Evolutionary conservation across 2,797 vertebrate genomes (phyloP), one percentile per base, ranked within the genome.

Genomic region (Mareca strepera): DNA sequence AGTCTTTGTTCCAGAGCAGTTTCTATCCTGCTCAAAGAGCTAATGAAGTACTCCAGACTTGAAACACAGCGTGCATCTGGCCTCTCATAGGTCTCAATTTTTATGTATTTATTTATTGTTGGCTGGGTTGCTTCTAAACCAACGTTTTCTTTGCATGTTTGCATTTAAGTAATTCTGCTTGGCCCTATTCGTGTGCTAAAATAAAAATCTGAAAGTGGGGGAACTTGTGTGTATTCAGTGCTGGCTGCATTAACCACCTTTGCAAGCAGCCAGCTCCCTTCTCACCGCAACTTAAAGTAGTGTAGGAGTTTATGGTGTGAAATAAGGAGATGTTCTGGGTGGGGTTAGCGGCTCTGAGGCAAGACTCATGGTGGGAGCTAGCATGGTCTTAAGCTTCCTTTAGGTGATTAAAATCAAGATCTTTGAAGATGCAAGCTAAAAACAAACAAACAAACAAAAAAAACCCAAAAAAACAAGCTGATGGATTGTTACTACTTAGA

Each of bases 281-380:
- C 13, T 82, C 5, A 3, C 33, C 1, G 2, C 37, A 58, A 29
- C 15, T 46, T n/a, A 26, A 1, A 22, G 28, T 25, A 26, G 2
- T 33, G 37, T 37, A 37, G 9, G 28, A 43, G 25, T 50, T 46
- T 37, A 3, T 26, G 26, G 7, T 46, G 52, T 46, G 46, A 55
- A 41, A 14, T 69, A 31, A 50, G 53, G 35, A 53, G n/a, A 20
- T 46, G 35, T 41, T 46, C 48, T 69, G 73, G 7, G 12, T 59
- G 43, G 35, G 43, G 25, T n/a, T 15, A 62, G 4, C 28, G 43
- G 25, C 0, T 0, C 20, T 6, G 13, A 37, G 25, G 28, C n/a
- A 26, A 11, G 0, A 0, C 58, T 4, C 55, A 64, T 62, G 73
- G 23, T 28, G 31, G 55, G 20, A 59, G 33, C 41, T 66, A 1